phyloP scores from a whole-genome alignment of 1,140 invertebrate genomes.

The Platorchestia sp. region DNA sequence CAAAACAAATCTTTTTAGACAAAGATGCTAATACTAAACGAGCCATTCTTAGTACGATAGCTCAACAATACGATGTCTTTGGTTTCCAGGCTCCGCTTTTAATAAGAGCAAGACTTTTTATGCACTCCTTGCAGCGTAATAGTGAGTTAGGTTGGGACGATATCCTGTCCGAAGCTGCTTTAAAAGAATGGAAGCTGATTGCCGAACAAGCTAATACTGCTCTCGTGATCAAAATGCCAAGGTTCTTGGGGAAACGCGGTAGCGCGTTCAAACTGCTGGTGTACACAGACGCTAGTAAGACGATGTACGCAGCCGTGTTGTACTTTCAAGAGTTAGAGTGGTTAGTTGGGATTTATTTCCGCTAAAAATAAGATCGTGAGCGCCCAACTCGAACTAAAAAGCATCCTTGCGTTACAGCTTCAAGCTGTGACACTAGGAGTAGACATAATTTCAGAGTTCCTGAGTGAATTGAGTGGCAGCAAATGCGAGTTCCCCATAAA shows the following conservation, averaged over 20 bases:
- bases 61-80: background rate
- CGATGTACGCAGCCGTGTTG: background rate
- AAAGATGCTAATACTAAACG: background rate
- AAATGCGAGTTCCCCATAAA: background rate
- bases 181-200: background rate
- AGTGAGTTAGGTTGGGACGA: background rate
- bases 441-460: background rate
- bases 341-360: background rate
- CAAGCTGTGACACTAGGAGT: background rate
- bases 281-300: background rate
- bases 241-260: background rate
- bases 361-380: background rate
- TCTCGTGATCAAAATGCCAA: background rate
- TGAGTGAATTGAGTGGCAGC: background rate
- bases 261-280: background rate
- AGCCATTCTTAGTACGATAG: background rate
- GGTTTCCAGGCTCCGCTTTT: background rate
- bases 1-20: background rate
- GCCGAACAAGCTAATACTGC: background rate
- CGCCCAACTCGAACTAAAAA: background rate
- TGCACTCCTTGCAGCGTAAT: background rate
- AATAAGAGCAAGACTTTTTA: background rate
- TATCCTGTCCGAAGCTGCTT: background rate
- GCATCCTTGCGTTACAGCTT: background rate
- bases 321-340: background rate